Conservation (phyloP, 2,888 invertebrate species). For the Carpatolechia fugitivella region DNA sequence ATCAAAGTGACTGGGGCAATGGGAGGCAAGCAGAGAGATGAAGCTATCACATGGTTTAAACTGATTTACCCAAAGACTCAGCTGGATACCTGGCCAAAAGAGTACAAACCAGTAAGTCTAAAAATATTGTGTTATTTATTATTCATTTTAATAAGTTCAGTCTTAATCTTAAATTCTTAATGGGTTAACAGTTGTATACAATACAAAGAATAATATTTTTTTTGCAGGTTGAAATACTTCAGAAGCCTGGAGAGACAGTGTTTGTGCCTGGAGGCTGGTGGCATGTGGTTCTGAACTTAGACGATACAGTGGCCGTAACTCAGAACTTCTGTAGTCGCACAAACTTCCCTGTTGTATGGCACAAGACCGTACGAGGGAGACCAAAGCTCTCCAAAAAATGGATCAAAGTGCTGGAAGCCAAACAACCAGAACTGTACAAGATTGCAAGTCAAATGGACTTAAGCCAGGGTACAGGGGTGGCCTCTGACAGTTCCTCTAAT, state of each 20-base stretch:
- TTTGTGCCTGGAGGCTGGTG: slow-evolving; percentile 99
- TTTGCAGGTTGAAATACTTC: slow-evolving; percentile 91
- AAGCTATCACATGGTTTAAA: slow-evolving; percentile 99
- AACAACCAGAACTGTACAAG: slow-evolving; percentile 88
- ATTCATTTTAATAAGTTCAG: too few species aligned
- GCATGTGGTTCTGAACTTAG: slow-evolving; percentile 99
- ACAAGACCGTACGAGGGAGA: slow-evolving; percentile 96
- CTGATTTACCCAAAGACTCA: slow-evolving; percentile 96
- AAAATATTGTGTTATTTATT: not conserved
- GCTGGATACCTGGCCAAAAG: slow-evolving; percentile 91
- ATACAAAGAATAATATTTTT: too few species aligned
- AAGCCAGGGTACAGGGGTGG: slow-evolving; percentile 91
- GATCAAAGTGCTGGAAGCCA: slow-evolving; percentile 84
- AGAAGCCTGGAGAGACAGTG: slow-evolving; percentile 97
- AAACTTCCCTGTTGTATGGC: slow-evolving; percentile 99
- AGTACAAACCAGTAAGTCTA: slow-evolving; percentile 87
- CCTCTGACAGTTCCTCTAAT: slow-evolving; percentile 96
- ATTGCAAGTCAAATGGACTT: slow-evolving; percentile 92
- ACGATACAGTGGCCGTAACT: slow-evolving; percentile 97
- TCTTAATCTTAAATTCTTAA: too few species aligned
- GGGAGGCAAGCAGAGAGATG: slow-evolving; percentile 98
- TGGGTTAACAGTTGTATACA: too few species aligned
- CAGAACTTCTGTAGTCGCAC: slow-evolving; percentile 98
- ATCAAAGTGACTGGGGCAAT: slow-evolving; percentile 95
- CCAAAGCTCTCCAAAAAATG: slow-evolving; percentile 98